Evolutionary conservation across 2,797 vertebrate genomes (phyloP).

Genomic region (Serranus cabrilla): DNA sequence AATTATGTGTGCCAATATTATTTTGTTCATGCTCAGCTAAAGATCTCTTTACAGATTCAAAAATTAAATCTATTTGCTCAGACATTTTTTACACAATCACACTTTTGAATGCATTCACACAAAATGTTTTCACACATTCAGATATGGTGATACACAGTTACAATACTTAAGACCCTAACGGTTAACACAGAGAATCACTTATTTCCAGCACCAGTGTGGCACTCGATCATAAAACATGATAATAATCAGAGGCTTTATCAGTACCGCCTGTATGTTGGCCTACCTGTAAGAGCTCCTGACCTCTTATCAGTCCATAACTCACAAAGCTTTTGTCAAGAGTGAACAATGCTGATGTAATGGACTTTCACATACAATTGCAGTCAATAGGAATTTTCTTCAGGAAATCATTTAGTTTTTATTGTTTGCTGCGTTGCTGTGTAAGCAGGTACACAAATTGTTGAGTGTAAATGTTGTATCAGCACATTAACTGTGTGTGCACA

Average conservation of each 20-base stretch:
- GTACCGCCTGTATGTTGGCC: background rate
- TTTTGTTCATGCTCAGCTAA: too few species aligned
- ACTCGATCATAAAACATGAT: background rate
- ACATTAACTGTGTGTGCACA: background rate
- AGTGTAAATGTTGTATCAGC: conserved; percentile 14
- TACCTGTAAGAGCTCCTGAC: background rate
- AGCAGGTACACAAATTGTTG: background rate
- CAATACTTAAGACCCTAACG: too few species aligned
- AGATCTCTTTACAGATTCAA: too few species aligned
- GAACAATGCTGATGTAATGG: background rate
- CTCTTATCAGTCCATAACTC: background rate
- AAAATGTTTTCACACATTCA: too few species aligned
- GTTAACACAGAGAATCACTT: background rate
- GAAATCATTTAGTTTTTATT: background rate
- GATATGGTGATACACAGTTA: too few species aligned
- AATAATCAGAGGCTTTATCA: background rate
- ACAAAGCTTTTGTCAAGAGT: background rate
- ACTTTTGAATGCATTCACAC: too few species aligned
- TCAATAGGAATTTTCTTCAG: background rate
- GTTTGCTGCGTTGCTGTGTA: background rate
- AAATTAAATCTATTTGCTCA: too few species aligned
- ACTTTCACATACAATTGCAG: background rate
- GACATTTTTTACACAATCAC: too few species aligned
- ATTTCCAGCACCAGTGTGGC: background rate
- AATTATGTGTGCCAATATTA: too few species aligned